Evolutionary conservation across 2,797 vertebrate species (phyloP).

Genomic region (Spinus pinus): DNA sequence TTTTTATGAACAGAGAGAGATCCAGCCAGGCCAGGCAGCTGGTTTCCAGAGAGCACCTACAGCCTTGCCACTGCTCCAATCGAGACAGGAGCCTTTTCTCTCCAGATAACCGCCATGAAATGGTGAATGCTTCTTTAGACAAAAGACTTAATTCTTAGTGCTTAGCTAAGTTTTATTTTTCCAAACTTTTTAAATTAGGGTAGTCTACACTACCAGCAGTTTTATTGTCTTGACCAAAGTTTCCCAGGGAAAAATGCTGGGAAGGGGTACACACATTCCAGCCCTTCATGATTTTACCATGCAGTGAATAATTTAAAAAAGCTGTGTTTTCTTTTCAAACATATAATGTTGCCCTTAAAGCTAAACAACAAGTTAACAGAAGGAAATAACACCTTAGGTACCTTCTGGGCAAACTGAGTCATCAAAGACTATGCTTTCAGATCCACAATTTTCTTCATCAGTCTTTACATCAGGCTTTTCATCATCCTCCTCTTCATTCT

Average conservation of each 20-base stretch:
- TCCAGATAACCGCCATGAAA: not conserved
- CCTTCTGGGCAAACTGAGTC: slow-evolving; percentile 83
- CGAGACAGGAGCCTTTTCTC: not conserved
- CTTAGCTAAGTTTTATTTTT: not conserved
- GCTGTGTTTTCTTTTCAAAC: not conserved
- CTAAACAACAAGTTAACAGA: not conserved
- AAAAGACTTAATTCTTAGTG: not conserved
- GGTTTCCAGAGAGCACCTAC: not conserved
- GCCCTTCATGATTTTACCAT: not conserved
- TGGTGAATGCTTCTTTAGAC: not conserved
- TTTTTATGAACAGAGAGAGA: not conserved
- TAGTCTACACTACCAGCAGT: not conserved
- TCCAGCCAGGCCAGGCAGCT: not conserved
- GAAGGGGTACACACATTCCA: not conserved
- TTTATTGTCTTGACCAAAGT: not conserved
- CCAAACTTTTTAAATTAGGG: not conserved
- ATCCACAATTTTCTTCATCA: slow-evolving; percentile 73
- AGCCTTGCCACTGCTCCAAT: not conserved
- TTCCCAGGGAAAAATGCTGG: not conserved
- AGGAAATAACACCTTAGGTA: slow-evolving; percentile 61
- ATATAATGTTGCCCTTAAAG: not conserved
- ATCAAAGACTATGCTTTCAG: slow-evolving; percentile 76
- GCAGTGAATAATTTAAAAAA: not conserved
- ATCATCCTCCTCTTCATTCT: slow-evolving; percentile 81
- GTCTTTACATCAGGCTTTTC: slow-evolving; percentile 77